phyloP scores from a whole-genome alignment of 1,140 invertebrate species.

The Phymastichus coffea region DNA sequence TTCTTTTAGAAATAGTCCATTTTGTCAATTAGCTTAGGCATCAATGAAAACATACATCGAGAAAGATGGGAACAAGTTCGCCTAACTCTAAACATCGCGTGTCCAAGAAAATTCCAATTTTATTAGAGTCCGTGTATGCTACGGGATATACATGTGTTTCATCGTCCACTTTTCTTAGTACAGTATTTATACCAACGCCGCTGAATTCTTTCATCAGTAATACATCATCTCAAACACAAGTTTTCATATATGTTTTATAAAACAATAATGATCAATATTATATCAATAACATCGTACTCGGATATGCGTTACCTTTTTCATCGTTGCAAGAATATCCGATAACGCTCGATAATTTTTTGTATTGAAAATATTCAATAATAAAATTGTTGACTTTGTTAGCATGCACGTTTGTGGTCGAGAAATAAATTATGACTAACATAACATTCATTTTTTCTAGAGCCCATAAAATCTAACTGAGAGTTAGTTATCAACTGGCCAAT shows the following conservation, averaged over 20 bases:
- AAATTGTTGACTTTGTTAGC: not conserved
- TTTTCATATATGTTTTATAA: not conserved
- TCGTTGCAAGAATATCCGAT: not conserved
- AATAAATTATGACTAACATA: too few relatives aligned
- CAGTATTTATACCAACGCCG: not conserved
- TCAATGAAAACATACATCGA: too few relatives aligned
- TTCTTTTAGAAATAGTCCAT: too few relatives aligned
- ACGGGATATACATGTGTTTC: not conserved
- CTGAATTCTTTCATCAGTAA: not conserved
- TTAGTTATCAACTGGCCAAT: not conserved
- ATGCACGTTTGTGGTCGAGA: not conserved
- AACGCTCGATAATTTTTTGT: not conserved
- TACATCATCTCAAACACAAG: not conserved
- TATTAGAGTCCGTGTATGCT: not conserved
- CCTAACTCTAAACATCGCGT: too few relatives aligned
- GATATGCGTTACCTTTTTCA: not conserved
- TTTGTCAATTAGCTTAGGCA: too few relatives aligned
- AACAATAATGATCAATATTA: too few relatives aligned
- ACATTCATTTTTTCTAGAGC: not conserved
- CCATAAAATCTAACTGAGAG: not conserved
- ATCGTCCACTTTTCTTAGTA: not conserved
- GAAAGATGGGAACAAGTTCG: too few relatives aligned
- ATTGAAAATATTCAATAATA: slow-evolving; percentile 4
- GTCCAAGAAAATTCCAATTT: not conserved
- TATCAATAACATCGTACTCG: too few relatives aligned